Percentiles rank a stretch among this genome's conserved stretches.
Conservation (phyloP, 2,888 invertebrate genomes). For the Drosophila suboccidentalis region DNA sequence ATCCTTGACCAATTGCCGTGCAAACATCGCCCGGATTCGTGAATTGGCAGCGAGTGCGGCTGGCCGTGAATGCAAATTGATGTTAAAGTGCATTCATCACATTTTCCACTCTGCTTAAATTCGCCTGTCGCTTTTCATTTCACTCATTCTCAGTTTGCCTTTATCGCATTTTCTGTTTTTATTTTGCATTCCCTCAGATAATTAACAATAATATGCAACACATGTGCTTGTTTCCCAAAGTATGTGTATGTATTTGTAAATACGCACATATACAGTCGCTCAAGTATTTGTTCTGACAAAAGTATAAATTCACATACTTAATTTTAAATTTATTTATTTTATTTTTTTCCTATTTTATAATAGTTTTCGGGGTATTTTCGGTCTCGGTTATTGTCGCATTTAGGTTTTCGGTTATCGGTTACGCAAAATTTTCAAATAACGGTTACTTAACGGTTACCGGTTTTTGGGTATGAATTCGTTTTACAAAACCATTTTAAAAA, state of each 20-base stretch:
- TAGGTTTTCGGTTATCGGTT: too few relatives aligned
- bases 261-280: slow-evolving; percentile 6
- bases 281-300: too few relatives aligned
- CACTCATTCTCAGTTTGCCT: neutral
- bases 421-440: too few relatives aligned
- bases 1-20: slow-evolving; percentile 71
- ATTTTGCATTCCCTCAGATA: slow-evolving; percentile 56
- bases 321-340: too few relatives aligned
- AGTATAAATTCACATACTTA: too few relatives aligned
- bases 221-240: slow-evolving; percentile 17
- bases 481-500: too few relatives aligned
- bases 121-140: slow-evolving; percentile 24
- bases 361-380: too few relatives aligned
- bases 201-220: slow-evolving; percentile 67
- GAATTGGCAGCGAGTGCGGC: slow-evolving; percentile 8
- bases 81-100: slow-evolving; percentile 66
- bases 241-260: slow-evolving; percentile 8
- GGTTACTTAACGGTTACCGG: too few relatives aligned
- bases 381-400: too few relatives aligned
- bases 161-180: slow-evolving; percentile 4
- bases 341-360: too few relatives aligned
- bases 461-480: too few relatives aligned
- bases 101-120: slow-evolving; percentile 31
- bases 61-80: slow-evolving; percentile 57
- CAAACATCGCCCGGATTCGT: slow-evolving; percentile 44